Percentiles rank a stretch among this genome's conserved stretches.
Conservation (phyloP, 2,888 invertebrate species). For the Aleiodes testaceus region DNA sequence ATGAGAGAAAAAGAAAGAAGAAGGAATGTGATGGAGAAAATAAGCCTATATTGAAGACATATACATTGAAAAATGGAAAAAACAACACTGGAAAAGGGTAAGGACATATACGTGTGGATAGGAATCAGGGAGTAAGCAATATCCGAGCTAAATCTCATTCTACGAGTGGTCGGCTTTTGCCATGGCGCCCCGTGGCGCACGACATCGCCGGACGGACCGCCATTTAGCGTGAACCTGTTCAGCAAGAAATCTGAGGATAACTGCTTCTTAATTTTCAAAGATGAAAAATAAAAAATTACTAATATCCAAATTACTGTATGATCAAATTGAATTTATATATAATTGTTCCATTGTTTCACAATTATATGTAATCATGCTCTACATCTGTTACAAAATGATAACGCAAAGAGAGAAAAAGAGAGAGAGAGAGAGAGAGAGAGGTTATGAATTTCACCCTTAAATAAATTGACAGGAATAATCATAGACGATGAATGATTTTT, state of each 20-base stretch:
- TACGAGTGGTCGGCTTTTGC: slow-evolving; percentile 65
- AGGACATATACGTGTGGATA: slow-evolving; percentile 30
- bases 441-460: no score
- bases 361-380: no score
- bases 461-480: slow-evolving; percentile 44
- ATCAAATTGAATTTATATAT: no score
- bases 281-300: slow-evolving; percentile 56
- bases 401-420: no score
- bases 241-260: slow-evolving; percentile 47
- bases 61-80: slow-evolving; percentile 42
- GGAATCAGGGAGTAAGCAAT: slow-evolving; percentile 37
- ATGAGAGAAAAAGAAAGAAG: no score
- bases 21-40: no score
- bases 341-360: no score
- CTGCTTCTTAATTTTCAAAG: slow-evolving; percentile 60
- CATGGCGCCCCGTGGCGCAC: slow-evolving; percentile 68
- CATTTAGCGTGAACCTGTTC: slow-evolving; percentile 71
- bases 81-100: background rate
- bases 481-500: background rate
- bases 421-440: no score
- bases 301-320: no score
- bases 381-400: no score
- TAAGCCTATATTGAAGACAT: no score
- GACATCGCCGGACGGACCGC: slow-evolving; percentile 70
- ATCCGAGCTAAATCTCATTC: background rate